Base-by-base conservation (phyloP, 2,113 vertebrate species). In the Protobothrops mucrosquamatus region DNA sequence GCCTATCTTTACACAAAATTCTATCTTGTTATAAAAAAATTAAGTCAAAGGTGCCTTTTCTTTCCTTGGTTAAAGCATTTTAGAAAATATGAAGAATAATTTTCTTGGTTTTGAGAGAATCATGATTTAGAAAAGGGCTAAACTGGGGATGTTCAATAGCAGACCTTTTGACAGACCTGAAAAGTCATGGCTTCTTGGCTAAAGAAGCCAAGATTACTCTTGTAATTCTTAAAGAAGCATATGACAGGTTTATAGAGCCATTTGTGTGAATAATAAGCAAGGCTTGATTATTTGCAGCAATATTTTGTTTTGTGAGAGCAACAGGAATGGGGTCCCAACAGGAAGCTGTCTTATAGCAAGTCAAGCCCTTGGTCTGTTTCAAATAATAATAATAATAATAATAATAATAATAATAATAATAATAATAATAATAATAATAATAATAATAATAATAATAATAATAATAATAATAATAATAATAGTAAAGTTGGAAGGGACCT, bases 231-330 rank as follows among this genome's bases (percentile, higher is more conserved):
- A 85, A 94, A 93, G 10, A 91, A 26, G 34, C 26, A 29, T 0
- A 91, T 92, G 8, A 3, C 2, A 92, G 3, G 14, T 87, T 92
- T 89, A 57, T 26, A 0, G 88, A 54, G 91, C 93, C 95, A 94
- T 18, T 0, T 3, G 48, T 39, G 4, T 59, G 22, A 94, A n/a
- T 89, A 93, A 94, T 12, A 2, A 85, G 39, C 9, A 57, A n/a
- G 64, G 86, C 91, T n/a, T 91, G 43, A 91, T 23, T 15, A 91
- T 64, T 48, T 94, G 92, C 12, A 89, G 9, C 22, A 69, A 59
- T 46, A 4, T 34, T 91, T 87, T 85, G 85, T 46, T 91, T 81
- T 61, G 88, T 88, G 6, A 26, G 20, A 92, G 29, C 12, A 88
- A n/a, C 3, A 34, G 22, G 39, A 39, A 64, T 15, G 7, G 23